Evolutionary conservation across 2,113 vertebrate genomes (phyloP).

Genomic region (Stomatorhinus ivindoensis): DNA sequence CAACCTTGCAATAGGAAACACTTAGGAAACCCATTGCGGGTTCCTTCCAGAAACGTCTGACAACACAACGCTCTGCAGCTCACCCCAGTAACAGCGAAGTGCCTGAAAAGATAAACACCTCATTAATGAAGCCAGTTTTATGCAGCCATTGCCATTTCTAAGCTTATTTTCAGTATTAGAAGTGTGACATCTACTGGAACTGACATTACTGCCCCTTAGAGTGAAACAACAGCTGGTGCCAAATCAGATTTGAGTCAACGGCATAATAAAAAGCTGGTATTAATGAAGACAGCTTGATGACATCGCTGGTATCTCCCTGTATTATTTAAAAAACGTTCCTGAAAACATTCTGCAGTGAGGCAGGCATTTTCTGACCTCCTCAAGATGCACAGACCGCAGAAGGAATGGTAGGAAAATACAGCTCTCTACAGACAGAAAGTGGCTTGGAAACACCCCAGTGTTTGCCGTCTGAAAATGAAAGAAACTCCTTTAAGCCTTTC

Average conservation of each 20-base stretch:
- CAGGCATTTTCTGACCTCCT: not conserved
- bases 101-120: not conserved
- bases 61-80: not conserved
- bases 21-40: not conserved
- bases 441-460: not conserved
- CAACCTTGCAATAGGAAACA: not conserved
- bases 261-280: not conserved
- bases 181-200: slow-evolving; percentile 20
- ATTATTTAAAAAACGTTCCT: not conserved
- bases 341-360: not conserved
- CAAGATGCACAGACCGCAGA: not conserved
- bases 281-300: slow-evolving; percentile 5
- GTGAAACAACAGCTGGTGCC: slow-evolving; percentile 1
- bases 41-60: not conserved
- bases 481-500: not conserved
- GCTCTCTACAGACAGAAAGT: not conserved
- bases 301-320: not conserved
- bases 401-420: not conserved
- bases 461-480: not conserved
- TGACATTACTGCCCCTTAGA: slow-evolving; percentile 40
- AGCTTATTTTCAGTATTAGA: not conserved
- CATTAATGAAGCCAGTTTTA: not conserved
- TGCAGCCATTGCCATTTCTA: not conserved
- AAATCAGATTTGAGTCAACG: slow-evolving; percentile 4
- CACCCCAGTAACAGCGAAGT: not conserved